Evolutionary conservation across 1,140 invertebrate species (phyloP), one percentile per base, ranked within the genome.

Genomic region (Anastrepha obliqua): DNA sequence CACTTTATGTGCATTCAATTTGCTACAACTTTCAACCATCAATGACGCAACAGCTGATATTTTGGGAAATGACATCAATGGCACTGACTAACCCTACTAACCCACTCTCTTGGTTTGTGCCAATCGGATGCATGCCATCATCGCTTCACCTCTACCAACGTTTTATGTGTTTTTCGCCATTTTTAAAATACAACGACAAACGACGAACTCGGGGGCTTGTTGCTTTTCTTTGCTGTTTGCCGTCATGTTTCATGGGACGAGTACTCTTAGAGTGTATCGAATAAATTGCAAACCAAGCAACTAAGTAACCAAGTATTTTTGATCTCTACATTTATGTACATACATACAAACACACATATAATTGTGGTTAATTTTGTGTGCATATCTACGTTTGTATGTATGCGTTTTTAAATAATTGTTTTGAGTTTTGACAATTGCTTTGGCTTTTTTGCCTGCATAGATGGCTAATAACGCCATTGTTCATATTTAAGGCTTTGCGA

Each of bases 11-110:
- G 51, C 3, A 55, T 8, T 8, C 51, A 55, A 8, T 55, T 55
- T 11, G 6, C 1, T 11, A 55, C 11, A 55, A 9, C 29, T 67
- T 39, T 67, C 29, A 39, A 3, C 44, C 2, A n/a, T 17, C 15
- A 47, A 17, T 74, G 42, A 74, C 44, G 47, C 44, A 74, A 51
- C 42, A 47, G 5, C 29, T 74, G 42, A 44, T 74, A 74, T 51
- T 51, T 74, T 74, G 17, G 44, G 70, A 47, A 74, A 74, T 74
- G 70, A 74, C 47, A 74, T 47, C 70, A 74, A 74, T 74, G 44
- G 44, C 70, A 47, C 42, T n/a, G 70, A 44, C 13, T 74, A 74
- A 47, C 42, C 29, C 29, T 29, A n/a, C n/a, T 47, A 74, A 74
- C 70, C 70, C 70, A 74, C 70, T 47, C 42, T n/a, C 44, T 47